Evolutionary conservation across 2,888 invertebrate species (phyloP), one percentile per base, ranked within the genome.

Genomic region (Himalopsyche japonica): DNA sequence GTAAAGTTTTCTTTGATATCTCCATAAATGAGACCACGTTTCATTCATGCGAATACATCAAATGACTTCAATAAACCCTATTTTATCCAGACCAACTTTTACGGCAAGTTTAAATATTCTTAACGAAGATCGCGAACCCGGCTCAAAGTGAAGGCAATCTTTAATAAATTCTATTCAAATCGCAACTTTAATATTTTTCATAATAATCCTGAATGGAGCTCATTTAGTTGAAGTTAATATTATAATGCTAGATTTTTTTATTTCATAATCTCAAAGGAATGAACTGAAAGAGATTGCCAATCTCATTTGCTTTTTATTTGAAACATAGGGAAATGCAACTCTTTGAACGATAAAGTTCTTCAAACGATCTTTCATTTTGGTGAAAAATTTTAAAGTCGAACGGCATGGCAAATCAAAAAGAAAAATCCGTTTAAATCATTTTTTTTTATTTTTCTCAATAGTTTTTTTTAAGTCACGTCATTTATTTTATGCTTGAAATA

Each of bases 181-280:
- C 76, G 76, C 34, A 76, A 32, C 34, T 76, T 76, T 76, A n/a
- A 32, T 8, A 20, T 76, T 76, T 76, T 76, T 76, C 12, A 43
- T 83, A 83, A 83, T 83, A 83, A 83, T 64, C 79, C 77, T 83
- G 79, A 83, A 83, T 83, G 49, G 76, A 83, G 80, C 76, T 79
- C 83, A 83, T 82, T 77, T 47, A 76, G n/a, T 82, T 64, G 76
- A 27, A 83, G 83, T 76, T 48, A 80, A 80, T 83, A 83, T 83
- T 83, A 76, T 81, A 83, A 83, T 79, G 43, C 48, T 30, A 79
- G 34, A 64, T 70, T 64, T 34, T n/a, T 81, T 20, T 64, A 34
- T 47, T 84, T 70, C 64, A 77, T 85, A 83, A 83, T 83, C 85
- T 80, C 78, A 81, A 83, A 70, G 79, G 79, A 79, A 85, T 70